Evolutionary conservation across 1,140 invertebrate genomes (phyloP).

Genomic region (Galleria mellonella): DNA sequence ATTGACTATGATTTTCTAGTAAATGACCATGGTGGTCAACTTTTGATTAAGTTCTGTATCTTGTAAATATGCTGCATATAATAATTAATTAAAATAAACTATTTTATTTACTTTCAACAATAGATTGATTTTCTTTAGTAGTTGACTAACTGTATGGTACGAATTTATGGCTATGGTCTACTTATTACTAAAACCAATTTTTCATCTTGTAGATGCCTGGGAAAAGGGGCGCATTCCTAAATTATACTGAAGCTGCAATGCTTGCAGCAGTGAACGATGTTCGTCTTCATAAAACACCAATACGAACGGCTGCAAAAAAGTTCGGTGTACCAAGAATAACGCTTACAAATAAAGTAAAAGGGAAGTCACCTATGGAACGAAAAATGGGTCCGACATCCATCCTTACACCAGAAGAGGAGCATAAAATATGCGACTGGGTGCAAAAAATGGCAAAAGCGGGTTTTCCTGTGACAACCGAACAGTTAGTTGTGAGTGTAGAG

Average conservation of each 20-base stretch:
- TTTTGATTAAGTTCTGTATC: too few species aligned
- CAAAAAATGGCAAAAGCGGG: conserved; percentile 17
- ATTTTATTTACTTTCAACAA: not conserved
- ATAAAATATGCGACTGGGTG: conserved; percentile 18
- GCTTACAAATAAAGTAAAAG: conserved; percentile 16
- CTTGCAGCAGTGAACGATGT: conserved; percentile 14
- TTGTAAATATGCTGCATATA: too few species aligned
- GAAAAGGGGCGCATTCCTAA: conserved; percentile 14
- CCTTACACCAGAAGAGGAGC: conserved; percentile 17
- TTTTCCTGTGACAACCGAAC: conserved; percentile 16
- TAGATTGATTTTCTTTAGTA: conserved; percentile 12
- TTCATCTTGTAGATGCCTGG: conserved; percentile 11
- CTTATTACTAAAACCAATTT: conserved; percentile 8
- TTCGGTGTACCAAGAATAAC: conserved; percentile 17
- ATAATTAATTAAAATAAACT: too few species aligned
- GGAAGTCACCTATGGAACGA: conserved; percentile 14
- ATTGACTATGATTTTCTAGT: too few species aligned
- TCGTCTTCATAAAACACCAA: conserved; percentile 16
- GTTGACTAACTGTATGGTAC: conserved; percentile 10
- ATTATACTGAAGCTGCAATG: conserved; percentile 14
- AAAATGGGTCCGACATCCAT: conserved; percentile 13
- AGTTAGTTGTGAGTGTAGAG: conserved; percentile 16
- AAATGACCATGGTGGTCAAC: too few species aligned
- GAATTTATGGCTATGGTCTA: not conserved
- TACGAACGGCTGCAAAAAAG: conserved; percentile 15